Evolutionary conservation across 1,140 invertebrate genomes (phyloP).

Genomic region (Cataglyphis hispanica): DNA sequence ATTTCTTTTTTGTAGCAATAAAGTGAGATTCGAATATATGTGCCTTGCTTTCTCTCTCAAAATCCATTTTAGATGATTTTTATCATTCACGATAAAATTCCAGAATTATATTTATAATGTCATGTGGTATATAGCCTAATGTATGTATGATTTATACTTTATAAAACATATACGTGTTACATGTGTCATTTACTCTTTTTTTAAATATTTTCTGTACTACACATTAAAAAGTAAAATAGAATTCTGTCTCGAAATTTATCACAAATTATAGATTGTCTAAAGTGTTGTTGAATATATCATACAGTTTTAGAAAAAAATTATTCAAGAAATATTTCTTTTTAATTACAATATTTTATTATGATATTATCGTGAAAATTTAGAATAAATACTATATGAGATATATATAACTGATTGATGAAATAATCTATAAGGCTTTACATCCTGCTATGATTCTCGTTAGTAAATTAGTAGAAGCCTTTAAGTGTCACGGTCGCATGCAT

Average conservation of each 20-base stretch:
- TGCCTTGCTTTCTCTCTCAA: background rate
- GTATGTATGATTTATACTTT: too few species aligned
- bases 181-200: too few species aligned
- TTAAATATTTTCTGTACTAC: too few species aligned
- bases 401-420: slow-evolving; percentile 29
- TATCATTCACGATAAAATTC: background rate
- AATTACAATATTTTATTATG: too few species aligned
- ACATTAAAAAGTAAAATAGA: too few species aligned
- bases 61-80: background rate
- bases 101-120: background rate
- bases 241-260: too few species aligned
- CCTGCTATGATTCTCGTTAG: slow-evolving; percentile 56
- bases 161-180: too few species aligned
- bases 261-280: too few species aligned
- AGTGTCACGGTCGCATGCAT: slow-evolving; percentile 26
- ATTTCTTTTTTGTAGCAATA: slow-evolving; percentile 81
- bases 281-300: too few species aligned
- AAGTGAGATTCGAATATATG: slow-evolving; percentile 75
- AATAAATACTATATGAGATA: background rate
- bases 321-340: too few species aligned
- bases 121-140: too few species aligned
- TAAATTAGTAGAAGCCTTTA: slow-evolving; percentile 43
- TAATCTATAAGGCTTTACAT: slow-evolving; percentile 63
- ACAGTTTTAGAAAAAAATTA: too few species aligned
- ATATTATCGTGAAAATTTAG: slow-evolving; percentile 1